Conservation (phyloP, 2,797 vertebrate species). For the Helarctos malayanus region DNA sequence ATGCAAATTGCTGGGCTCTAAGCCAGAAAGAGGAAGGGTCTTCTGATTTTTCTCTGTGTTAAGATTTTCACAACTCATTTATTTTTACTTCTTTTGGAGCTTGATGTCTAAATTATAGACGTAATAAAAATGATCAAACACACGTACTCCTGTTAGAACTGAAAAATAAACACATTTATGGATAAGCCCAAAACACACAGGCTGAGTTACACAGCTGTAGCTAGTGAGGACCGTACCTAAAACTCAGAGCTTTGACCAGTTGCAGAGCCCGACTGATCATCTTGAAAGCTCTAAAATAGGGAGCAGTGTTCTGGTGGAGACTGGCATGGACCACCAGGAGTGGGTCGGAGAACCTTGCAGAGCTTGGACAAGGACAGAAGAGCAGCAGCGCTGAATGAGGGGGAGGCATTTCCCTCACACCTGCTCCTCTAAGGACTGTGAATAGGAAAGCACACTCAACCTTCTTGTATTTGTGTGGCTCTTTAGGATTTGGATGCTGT, state of each 20-base stretch:
- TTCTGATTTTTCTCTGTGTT: constrained; percentile 29
- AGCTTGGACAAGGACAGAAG: neutral
- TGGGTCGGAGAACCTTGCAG: neutral
- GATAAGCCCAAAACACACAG: neutral
- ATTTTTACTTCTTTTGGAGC: constrained; percentile 30
- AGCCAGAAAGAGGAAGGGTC: constrained; percentile 8
- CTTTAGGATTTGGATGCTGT: neutral
- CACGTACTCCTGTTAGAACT: neutral
- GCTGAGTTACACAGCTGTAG: neutral
- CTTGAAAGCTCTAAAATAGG: neutral
- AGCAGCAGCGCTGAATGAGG: neutral
- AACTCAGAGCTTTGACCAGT: neutral
- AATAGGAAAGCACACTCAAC: neutral
- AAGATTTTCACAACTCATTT: constrained; percentile 54
- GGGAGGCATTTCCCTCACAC: neutral
- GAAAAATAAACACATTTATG: neutral
- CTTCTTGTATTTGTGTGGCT: constrained; percentile 21
- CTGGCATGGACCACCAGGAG: neutral
- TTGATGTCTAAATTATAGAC: constrained; percentile 29
- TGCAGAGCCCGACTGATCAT: neutral
- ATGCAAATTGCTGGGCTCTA: neutral
- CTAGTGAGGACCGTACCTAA: neutral
- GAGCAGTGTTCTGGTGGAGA: neutral
- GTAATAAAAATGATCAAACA: constrained; percentile 7
- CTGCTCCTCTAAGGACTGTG: neutral